These are phyloP conservation scores for Cottoperca gobio DNA, from an alignment of 2,797 vertebrate species.

Conservation along the genomic window DNA sequence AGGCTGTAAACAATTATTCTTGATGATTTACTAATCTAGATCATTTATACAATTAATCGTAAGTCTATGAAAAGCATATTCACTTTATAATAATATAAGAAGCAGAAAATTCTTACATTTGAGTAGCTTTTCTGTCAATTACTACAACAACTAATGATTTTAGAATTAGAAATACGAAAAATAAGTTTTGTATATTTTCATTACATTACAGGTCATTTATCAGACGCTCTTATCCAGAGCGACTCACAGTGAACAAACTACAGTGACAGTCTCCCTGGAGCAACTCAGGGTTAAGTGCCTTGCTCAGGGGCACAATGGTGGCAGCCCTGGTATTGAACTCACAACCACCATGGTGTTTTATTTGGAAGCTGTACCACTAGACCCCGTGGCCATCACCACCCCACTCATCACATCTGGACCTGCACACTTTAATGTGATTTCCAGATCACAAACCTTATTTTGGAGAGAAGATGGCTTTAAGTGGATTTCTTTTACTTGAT, in stretches of 20 bases:
- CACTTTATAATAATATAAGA: background rate
- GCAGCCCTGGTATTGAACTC: too few relatives aligned
- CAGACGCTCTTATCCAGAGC: too few relatives aligned
- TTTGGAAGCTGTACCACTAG: too few relatives aligned
- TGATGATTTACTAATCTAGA: too few relatives aligned
- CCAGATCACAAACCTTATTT: background rate
- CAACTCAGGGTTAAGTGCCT: too few relatives aligned
- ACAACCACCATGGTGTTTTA: too few relatives aligned
- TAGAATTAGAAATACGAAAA: background rate
- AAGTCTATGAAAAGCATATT: background rate
- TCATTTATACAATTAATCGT: background rate
- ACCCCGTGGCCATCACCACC: too few relatives aligned
- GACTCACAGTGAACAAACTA: too few relatives aligned
- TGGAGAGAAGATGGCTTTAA: background rate
- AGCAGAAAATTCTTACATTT: background rate
- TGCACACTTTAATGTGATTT: background rate
- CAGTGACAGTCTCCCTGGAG: too few relatives aligned
- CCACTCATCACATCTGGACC: background rate
- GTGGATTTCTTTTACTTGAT: background rate
- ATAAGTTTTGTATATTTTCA: background rate
- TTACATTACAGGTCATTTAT: too few relatives aligned
- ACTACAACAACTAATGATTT: background rate
- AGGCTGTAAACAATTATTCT: background rate
- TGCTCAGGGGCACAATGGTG: too few relatives aligned
- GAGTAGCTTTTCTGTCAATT: background rate